Percentiles rank a stretch among this genome's conserved stretches.
These are phyloP conservation scores for Oncorhynchus nerka DNA, from an alignment of 2,113 vertebrate genomes.

Conservation along the genomic window DNA sequence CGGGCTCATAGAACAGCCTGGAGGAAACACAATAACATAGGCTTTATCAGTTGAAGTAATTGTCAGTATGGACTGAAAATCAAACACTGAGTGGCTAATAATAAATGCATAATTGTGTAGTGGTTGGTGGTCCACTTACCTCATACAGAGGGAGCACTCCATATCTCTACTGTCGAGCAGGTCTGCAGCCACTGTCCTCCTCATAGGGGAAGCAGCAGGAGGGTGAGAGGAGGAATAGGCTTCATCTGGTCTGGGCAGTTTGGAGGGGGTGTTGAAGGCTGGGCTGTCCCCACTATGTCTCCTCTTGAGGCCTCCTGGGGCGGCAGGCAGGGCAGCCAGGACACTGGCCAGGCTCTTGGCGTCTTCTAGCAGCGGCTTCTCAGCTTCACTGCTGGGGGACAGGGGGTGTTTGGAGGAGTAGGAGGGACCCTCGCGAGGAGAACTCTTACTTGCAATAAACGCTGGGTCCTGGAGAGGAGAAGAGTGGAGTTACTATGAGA, in stretches of 20 bases:
- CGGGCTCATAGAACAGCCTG: constrained; percentile 92
- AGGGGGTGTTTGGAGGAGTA: constrained; percentile 61
- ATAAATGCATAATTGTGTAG: no score
- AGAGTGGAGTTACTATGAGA: neutral
- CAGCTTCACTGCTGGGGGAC: constrained; percentile 41
- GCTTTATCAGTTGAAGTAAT: no score
- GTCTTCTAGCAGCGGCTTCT: constrained; percentile 62
- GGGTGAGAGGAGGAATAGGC: constrained; percentile 43
- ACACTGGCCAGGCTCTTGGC: constrained; percentile 73
- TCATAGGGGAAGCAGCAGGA: neutral
- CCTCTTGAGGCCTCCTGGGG: constrained; percentile 78
- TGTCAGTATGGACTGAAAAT: no score
- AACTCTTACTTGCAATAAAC: constrained; percentile 72
- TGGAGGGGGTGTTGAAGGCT: constrained; percentile 66
- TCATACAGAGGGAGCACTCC: constrained; percentile 94
- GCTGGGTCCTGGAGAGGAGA: constrained; percentile 68
- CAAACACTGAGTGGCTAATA: no score
- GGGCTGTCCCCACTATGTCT: constrained; percentile 71
- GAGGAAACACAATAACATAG: neutral
- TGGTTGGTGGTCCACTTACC: constrained; percentile 66
- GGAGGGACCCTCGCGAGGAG: constrained; percentile 63
- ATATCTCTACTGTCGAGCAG: constrained; percentile 85
- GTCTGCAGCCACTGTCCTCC: constrained; percentile 65
- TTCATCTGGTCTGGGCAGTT: constrained; percentile 80
- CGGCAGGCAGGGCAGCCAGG: constrained; percentile 71